Base-by-base conservation (phyloP, 1,140 invertebrate genomes). In the Cephus cinctus region DNA sequence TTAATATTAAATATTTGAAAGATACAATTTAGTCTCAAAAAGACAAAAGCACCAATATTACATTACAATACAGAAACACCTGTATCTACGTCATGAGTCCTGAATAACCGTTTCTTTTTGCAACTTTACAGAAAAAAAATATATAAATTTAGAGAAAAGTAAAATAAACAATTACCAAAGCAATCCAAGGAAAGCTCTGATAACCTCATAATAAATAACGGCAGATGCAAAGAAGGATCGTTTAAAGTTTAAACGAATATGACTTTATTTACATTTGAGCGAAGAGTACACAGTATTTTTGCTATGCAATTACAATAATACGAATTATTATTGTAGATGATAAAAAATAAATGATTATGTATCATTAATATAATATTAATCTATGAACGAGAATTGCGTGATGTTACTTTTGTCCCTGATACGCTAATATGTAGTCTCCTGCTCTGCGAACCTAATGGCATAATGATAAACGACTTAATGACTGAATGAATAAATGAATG, bases 181-280 rank as follows among this genome's bases (percentile, higher is more conserved):
- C n/a, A n/a, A n/a, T n/a, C n/a, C n/a, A n/a, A n/a, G n/a, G n/a
- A n/a, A n/a, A n/a, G n/a, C n/a, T n/a, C n/a, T n/a, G n/a, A n/a
- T n/a, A n/a, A n/a, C n/a, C n/a, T n/a, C n/a, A n/a, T n/a, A n/a
- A n/a, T n/a, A n/a, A n/a, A n/a, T n/a, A n/a, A n/a, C n/a, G n/a
- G n/a, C n/a, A n/a, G n/a, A n/a, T n/a, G n/a, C n/a, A n/a, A n/a
- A n/a, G n/a, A n/a, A n/a, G n/a, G n/a, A n/a, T n/a, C n/a, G n/a
- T n/a, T n/a, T n/a, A n/a, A n/a, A n/a, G n/a, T 43, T 53, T 20
- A 25, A 59, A 63, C 61, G 57, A 57, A 59, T 57, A 57, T 62
- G 57, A 62, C 56, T 63, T 63, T 63, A 63, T 63, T 63, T 63
- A 63, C 61, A 63, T 49, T 63, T 63, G 61, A 63, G 61, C 61